Evolutionary conservation across 53 echinoderm and acorn worm genomes (phyloP).

Genomic region (Temnopleurus reevesii): DNA sequence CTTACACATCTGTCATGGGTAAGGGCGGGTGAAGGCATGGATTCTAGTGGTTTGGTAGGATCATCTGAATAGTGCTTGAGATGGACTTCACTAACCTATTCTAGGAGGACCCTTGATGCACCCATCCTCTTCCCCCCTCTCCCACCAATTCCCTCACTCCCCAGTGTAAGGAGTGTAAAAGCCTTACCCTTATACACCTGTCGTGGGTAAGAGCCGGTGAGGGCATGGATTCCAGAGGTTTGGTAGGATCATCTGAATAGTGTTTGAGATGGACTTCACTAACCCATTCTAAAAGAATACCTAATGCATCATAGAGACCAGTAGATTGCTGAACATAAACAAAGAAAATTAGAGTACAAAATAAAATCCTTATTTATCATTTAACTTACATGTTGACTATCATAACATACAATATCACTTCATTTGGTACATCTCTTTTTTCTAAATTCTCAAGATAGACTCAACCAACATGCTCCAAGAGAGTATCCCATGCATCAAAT

Average conservation of each 20-base stretch:
- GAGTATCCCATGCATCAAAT: too few species aligned
- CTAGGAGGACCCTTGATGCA: slow-evolving; percentile 72
- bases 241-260: slow-evolving; percentile 42
- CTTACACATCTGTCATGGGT: slow-evolving; percentile 77
- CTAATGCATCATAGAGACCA: slow-evolving; percentile 77
- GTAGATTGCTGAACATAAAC: slow-evolving; percentile 51
- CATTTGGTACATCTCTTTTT: too few species aligned
- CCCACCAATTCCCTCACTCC: too few species aligned
- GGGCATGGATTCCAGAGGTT: slow-evolving; percentile 60
- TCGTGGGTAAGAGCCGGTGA: slow-evolving; percentile 70
- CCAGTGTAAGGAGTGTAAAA: too few species aligned
- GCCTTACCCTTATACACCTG: slow-evolving; percentile 79
- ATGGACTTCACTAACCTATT: slow-evolving; percentile 89
- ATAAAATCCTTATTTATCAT: too few species aligned
- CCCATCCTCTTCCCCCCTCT: too few species aligned
- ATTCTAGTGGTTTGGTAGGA: slow-evolving; percentile 41
- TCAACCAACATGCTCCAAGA: too few species aligned
- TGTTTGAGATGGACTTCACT: slow-evolving; percentile 85
- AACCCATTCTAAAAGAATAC: slow-evolving; percentile 85
- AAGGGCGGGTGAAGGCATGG: slow-evolving; percentile 56
- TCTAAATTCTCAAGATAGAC: too few species aligned
- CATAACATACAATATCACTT: too few species aligned
- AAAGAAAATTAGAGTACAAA: too few species aligned
- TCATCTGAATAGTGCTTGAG: slow-evolving; percentile 53
- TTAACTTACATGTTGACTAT: too few species aligned